phyloP scores from a whole-genome alignment of 2,797 vertebrate species.

The Chaetophractus vellerosus region DNA sequence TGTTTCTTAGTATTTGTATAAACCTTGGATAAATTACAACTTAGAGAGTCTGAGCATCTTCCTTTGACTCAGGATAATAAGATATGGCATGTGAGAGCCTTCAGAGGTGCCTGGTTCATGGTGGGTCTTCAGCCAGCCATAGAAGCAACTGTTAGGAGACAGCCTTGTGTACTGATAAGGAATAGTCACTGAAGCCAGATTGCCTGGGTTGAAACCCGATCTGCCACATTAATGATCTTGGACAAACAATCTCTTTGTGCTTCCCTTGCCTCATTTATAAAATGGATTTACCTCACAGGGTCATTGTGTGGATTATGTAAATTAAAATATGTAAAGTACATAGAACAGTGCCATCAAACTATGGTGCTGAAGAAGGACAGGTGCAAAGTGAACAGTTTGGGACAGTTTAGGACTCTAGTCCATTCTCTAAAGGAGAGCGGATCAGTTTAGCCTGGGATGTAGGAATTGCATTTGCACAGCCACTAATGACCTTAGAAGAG shows the following conservation, averaged over 20 bases:
- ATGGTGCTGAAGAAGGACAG: not conserved
- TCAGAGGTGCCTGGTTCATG: not conserved
- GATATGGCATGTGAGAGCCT: not conserved
- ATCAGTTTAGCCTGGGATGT: not conserved
- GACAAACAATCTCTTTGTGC: not conserved
- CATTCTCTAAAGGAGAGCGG: not conserved
- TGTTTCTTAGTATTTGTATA: conserved; percentile 13
- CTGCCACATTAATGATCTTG: not conserved
- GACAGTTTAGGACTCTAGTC: not conserved
- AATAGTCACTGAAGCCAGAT: not conserved
- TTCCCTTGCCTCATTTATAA: not conserved
- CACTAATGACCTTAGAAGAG: not conserved
- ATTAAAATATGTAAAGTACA: not conserved
- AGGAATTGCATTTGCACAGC: not conserved
- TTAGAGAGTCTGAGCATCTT: not conserved
- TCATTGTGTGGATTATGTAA: not conserved
- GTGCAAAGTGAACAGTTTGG: not conserved
- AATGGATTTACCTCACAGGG: not conserved
- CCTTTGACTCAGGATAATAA: not conserved
- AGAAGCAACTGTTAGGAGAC: not conserved
- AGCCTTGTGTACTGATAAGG: not conserved
- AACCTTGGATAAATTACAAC: not conserved
- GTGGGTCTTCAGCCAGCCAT: not conserved
- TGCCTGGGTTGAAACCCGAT: not conserved
- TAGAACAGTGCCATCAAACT: accelerated